Evolutionary conservation across 2,888 invertebrate species (phyloP), one percentile per base, ranked within the genome.

Genomic region (Timema podura): DNA sequence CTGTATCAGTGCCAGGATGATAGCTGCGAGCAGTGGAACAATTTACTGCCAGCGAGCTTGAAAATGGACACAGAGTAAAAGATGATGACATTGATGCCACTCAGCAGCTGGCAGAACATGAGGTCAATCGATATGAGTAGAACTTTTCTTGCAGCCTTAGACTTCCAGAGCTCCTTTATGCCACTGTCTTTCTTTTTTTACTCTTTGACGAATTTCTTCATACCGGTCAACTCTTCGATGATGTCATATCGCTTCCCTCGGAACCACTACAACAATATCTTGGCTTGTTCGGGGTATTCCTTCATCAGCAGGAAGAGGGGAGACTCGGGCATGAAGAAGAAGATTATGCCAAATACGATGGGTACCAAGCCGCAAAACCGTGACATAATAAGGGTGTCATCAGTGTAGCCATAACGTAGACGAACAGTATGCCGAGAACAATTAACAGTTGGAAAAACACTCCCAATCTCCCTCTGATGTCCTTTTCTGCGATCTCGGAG

Each of bases 61-160:
- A 97, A 96, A 73, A 97, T 96, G 64, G 85, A 83, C 8, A 90
- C 90, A 6, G 96, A 93, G 79, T 96, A 97, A 81, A 97, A 97
- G 79, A 97, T 95, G 59, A 97, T 91, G 11, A 96, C 96, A 80
- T 97, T 98, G 75, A 97, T 96, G 66, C 97, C 97, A 78, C 92
- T 93, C 76, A 95, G 82, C 81, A 98, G 97, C 84, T 98, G 97
- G 83, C 97, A 96, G 76, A 95, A 88, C 96, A 97, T 97, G 68
- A 97, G 84, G 0, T 93, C 92, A 46, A 96, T 81, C 0, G 93
- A 89, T 74, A 96, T 92, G 2, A 89, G 79, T 61, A 97, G 81
- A 0, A 96, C 93, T 76, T 90, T 91, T 67, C 90, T 79, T 77
- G 95, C 89, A 75, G 87, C 87, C 49, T 83, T 85, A 54, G 84